A percentile compares a stretch with the other conserved stretches of the same genome.
These are phyloP conservation scores for Apus apus DNA, from an alignment of 2,113 vertebrate species.

Conservation along the genomic window DNA sequence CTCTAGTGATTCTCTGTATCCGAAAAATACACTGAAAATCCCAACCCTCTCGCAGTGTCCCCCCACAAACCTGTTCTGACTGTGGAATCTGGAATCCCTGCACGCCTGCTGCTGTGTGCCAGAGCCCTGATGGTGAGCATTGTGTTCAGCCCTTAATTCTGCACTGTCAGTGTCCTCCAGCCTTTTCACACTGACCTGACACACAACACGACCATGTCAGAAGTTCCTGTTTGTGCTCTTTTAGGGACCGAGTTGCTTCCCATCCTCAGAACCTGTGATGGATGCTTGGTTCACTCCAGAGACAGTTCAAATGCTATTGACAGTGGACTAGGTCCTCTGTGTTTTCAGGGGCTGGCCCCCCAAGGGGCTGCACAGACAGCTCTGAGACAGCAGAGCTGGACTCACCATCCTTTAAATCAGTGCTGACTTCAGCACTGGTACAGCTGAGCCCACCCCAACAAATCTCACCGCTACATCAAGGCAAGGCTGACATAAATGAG, in stretches of 20 bases:
- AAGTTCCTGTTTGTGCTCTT: background rate
- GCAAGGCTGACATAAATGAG: background rate
- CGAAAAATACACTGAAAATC: background rate
- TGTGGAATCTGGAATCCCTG: background rate
- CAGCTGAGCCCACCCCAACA: background rate
- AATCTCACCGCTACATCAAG: background rate
- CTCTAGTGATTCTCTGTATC: background rate
- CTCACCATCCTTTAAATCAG: background rate
- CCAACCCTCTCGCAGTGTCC: background rate
- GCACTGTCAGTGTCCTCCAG: background rate
- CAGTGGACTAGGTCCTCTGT: background rate
- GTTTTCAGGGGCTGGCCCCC: background rate
- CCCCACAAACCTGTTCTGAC: background rate
- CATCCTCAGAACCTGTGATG: background rate
- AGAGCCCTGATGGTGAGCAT: background rate
- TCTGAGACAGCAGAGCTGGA: background rate
- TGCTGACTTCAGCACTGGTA: fast-evolving
- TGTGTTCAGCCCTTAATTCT: background rate
- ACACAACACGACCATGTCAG: background rate
- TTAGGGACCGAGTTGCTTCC: background rate
- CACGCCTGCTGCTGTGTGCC: background rate
- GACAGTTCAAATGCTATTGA: fast-evolving
- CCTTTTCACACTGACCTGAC: background rate
- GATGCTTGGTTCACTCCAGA: background rate
- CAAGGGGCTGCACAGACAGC: fast-evolving